Evolutionary conservation across 2,113 vertebrate genomes (phyloP).

Genomic region (Larimichthys crocea): DNA sequence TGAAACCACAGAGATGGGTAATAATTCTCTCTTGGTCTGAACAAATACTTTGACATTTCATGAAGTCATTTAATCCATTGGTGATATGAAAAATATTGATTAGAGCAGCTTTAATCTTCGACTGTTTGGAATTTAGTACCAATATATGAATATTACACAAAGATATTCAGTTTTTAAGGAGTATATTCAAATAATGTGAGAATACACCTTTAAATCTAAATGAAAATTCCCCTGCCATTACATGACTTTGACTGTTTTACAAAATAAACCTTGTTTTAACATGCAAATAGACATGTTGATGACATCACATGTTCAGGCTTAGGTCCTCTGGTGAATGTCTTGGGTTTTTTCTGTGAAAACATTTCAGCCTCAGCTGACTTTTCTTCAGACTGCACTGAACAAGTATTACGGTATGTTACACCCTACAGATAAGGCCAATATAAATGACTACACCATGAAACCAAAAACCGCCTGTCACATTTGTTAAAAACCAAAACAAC

Average conservation of each 20-base stretch:
- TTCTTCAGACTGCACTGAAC: conserved; percentile 11
- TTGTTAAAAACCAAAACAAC: conserved; percentile 44
- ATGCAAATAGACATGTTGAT: not conserved
- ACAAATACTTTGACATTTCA: not conserved
- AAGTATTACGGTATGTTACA: conserved; percentile 24
- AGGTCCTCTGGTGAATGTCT: not conserved
- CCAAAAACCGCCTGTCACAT: conserved; percentile 40
- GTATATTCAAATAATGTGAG: not conserved
- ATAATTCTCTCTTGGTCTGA: not conserved
- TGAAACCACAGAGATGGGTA: not conserved
- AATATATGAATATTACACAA: not conserved
- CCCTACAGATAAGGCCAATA: conserved; percentile 35
- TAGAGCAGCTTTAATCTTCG: not conserved
- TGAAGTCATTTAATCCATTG: not conserved
- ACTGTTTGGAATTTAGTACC: not conserved
- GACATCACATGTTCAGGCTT: not conserved
- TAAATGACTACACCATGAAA: conserved; percentile 31
- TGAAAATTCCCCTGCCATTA: not conserved
- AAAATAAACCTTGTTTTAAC: not conserved
- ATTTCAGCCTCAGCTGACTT: not conserved
- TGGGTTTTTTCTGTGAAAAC: not conserved
- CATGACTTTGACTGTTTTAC: not conserved
- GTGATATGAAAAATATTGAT: not conserved
- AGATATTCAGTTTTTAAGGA: not conserved
- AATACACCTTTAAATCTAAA: not conserved